Evolutionary conservation across 2,888 invertebrate genomes (phyloP), one percentile per base, ranked within the genome.

Genomic region (Caenorhabditis imperialis): DNA sequence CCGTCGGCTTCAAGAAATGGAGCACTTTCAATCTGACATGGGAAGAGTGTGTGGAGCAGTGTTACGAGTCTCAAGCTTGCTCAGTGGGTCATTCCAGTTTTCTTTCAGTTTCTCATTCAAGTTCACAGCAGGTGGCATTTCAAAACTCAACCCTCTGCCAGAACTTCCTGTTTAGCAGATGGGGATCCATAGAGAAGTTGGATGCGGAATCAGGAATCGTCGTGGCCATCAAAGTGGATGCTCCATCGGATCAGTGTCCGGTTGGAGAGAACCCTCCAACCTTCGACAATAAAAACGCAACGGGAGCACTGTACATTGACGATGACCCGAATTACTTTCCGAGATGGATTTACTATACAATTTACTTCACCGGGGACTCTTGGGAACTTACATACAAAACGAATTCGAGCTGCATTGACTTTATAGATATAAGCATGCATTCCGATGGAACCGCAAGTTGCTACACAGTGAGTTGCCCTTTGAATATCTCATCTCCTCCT

Each of bases 81-180:
- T 33, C 47, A 2, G 58, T 58, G 0, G 23, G 18, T 23, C 40
- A 40, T 12, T 14, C 3, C 3, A 40, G 2, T 7, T 40, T 22
- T 22, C 44, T 20, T 40, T 8, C 23, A 23, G 22, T 55, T 20
- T 33, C n/a, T n/a, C n/a, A n/a, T n/a, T n/a, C n/a, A n/a, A n/a
- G n/a, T n/a, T n/a, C n/a, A n/a, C n/a, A n/a, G n/a, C n/a, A 60
- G 58, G 23, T 60, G n/a, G 50, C 61, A 3, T 61, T 37, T 40
- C 48, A 61, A 33, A 18, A 18, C 12, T 22, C 20, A 16, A 7
- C 30, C 1, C 12, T 23, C 5, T 61, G 61, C 18, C 1, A 7
- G 8, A 44, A 18, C 27, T 61, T 42, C 18, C 33, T 30, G n/a
- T 61, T 23, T 27, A 16, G 23, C 44, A 14, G n/a, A 1, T 23